These are phyloP conservation scores for Philotrypesis tridentata DNA, from an alignment of 1,140 invertebrate species.

Conservation along the genomic window DNA sequence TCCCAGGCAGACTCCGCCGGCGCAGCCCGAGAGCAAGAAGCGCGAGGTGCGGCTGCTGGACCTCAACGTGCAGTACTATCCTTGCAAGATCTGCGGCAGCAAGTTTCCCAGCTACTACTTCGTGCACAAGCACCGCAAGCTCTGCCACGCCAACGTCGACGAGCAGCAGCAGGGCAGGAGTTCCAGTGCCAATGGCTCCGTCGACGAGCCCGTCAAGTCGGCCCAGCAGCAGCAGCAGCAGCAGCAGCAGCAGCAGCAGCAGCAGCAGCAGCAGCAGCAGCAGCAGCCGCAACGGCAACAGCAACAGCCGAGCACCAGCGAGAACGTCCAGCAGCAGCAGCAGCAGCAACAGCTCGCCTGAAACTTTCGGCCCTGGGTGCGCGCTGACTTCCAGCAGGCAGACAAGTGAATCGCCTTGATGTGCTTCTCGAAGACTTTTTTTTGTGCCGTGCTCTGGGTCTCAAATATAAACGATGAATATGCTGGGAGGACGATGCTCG, in stretches of 20 bases:
- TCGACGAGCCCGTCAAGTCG: neutral
- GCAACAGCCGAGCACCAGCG: slow-evolving; percentile 35
- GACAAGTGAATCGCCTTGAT: neutral
- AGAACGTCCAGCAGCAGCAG: slow-evolving; percentile 16
- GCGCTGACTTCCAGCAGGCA: neutral
- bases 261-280: slow-evolving; percentile 12
- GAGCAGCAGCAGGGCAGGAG: slow-evolving; percentile 37
- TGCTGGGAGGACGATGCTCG: too few relatives aligned
- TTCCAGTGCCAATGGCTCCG: slow-evolving; percentile 1
- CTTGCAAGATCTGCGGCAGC: slow-evolving; percentile 92
- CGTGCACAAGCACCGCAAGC: slow-evolving; percentile 91
- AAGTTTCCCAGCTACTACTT: slow-evolving; percentile 96
- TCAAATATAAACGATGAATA: neutral
- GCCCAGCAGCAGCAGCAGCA: neutral
- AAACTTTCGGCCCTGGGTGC: slow-evolving; percentile 42
- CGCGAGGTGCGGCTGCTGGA: slow-evolving; percentile 80
- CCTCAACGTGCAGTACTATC: slow-evolving; percentile 92
- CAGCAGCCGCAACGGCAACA: slow-evolving; percentile 16
- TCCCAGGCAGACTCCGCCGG: neutral
- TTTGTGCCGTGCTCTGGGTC: neutral
- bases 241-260: slow-evolving; percentile 35
- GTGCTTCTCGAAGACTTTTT: neutral
- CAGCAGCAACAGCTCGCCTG: slow-evolving; percentile 23
- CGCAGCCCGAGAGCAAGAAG: slow-evolving; percentile 1
- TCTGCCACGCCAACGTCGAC: slow-evolving; percentile 81